These are phyloP conservation scores for Fulica atra DNA, from an alignment of 2,113 vertebrate species.

Conservation along the genomic window DNA sequence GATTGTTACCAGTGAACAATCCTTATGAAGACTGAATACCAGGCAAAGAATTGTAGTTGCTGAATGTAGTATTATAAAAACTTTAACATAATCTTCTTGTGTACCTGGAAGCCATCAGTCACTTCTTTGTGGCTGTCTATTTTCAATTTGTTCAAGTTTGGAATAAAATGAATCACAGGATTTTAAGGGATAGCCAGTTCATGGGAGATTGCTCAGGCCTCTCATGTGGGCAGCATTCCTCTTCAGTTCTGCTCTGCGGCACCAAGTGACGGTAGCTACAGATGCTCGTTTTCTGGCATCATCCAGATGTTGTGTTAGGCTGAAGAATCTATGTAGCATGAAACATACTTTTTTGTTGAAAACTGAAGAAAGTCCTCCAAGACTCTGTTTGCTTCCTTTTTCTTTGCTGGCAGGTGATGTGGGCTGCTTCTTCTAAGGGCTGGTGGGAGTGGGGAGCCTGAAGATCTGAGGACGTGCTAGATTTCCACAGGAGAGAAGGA, in stretches of 20 bases:
- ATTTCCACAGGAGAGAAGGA: neutral
- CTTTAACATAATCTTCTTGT: neutral
- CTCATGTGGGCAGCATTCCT: neutral
- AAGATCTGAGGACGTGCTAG: fast-evolving
- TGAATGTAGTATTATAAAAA: neutral
- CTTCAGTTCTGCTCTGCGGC: neutral
- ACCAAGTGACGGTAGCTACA: fast-evolving
- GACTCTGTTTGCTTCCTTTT: neutral
- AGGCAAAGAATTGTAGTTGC: neutral
- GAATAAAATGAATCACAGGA: neutral
- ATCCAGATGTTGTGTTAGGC: neutral
- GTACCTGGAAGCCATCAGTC: neutral
- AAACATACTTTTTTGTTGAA: neutral
- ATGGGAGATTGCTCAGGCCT: neutral
- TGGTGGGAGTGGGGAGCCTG: neutral
- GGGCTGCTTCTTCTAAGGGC: neutral
- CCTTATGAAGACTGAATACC: neutral
- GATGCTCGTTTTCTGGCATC: fast-evolving
- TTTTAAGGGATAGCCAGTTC: neutral
- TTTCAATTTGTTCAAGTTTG: neutral
- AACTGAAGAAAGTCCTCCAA: neutral
- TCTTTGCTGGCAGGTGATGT: neutral
- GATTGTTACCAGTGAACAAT: neutral
- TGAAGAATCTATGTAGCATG: neutral
- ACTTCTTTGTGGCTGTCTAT: neutral